Evolutionary conservation across 1,140 invertebrate genomes (phyloP).

Genomic region (Drosophila equinoxialis): DNA sequence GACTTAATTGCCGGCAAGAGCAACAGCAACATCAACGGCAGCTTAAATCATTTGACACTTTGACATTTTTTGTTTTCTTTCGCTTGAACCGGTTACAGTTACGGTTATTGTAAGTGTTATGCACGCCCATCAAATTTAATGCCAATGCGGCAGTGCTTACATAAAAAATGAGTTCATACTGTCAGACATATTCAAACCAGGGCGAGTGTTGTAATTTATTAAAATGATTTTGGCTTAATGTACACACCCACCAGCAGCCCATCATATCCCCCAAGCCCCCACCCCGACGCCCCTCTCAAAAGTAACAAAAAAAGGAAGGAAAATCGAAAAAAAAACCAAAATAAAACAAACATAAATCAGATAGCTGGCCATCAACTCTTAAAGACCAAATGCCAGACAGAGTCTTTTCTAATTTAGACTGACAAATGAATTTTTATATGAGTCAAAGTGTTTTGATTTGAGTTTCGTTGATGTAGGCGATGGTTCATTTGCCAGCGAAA

Average conservation of each 20-base stretch:
- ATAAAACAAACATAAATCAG: constrained; percentile 17
- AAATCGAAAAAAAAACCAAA: constrained; percentile 1
- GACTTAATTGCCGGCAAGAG: constrained; percentile 53
- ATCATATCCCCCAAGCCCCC: background rate
- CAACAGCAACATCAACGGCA: constrained; percentile 24
- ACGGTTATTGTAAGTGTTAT: constrained; percentile 39
- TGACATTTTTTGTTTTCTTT: constrained; percentile 51
- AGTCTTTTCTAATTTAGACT: constrained; percentile 36
- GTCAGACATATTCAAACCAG: constrained; percentile 19
- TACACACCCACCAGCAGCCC: constrained; percentile 22
- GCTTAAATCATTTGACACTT: constrained; percentile 63
- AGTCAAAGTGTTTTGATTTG: constrained; percentile 40
- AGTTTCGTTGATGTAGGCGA: constrained; percentile 34
- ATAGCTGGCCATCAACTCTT: constrained; percentile 41
- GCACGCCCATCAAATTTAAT: constrained; percentile 61
- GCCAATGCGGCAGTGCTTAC: constrained; percentile 52
- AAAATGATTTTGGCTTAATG: constrained; percentile 53
- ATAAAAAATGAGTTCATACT: constrained; percentile 75
- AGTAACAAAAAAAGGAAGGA: constrained; percentile 10
- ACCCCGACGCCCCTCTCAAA: too few species aligned
- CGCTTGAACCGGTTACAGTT: constrained; percentile 42
- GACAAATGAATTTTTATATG: constrained; percentile 62
- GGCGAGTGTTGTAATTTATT: constrained; percentile 60
- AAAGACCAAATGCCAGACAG: constrained; percentile 16
- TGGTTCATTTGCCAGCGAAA: constrained; percentile 4